These are phyloP conservation scores for Macaria liturata DNA, from an alignment of 2,888 invertebrate species.

Conservation along the genomic window DNA sequence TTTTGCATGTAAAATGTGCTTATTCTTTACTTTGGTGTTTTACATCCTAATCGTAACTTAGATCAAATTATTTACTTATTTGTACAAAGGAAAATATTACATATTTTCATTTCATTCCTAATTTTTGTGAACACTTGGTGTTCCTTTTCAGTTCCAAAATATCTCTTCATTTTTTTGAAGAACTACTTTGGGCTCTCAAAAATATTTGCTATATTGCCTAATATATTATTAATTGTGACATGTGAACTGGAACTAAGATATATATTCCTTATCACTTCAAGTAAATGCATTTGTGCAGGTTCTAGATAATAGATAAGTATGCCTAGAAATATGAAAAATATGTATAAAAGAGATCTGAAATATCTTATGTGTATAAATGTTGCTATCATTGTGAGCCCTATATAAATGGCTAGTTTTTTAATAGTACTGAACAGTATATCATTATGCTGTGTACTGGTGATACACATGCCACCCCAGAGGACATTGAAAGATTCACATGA, in stretches of 20 bases:
- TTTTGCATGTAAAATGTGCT: too few relatives aligned
- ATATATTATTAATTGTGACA: slow-evolving; percentile 3
- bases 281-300: slow-evolving; percentile 42
- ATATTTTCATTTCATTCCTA: too few relatives aligned
- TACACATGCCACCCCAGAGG: slow-evolving; percentile 62
- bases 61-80: too few relatives aligned
- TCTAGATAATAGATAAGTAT: slow-evolving; percentile 60
- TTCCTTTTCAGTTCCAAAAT: too few relatives aligned
- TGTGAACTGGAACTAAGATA: slow-evolving; percentile 13
- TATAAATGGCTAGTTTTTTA: slow-evolving; percentile 52
- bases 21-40: too few relatives aligned
- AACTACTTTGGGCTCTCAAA: not conserved
- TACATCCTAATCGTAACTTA: too few relatives aligned
- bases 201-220: slow-evolving; percentile 1
- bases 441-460: slow-evolving; percentile 50
- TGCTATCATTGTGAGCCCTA: slow-evolving; percentile 51
- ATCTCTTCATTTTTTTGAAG: too few relatives aligned
- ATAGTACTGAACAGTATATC: slow-evolving; percentile 48
- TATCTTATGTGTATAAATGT: slow-evolving; percentile 31
- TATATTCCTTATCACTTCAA: slow-evolving; percentile 42
- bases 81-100: too few relatives aligned
- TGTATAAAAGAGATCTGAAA: slow-evolving; percentile 12
- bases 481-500: slow-evolving; percentile 83
- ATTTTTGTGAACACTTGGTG: too few relatives aligned
- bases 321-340: slow-evolving; percentile 35